Percentiles rank a stretch among this genome's conserved stretches.
phyloP scores from a whole-genome alignment of 2,888 invertebrate genomes.

The Eilema griseolum region DNA sequence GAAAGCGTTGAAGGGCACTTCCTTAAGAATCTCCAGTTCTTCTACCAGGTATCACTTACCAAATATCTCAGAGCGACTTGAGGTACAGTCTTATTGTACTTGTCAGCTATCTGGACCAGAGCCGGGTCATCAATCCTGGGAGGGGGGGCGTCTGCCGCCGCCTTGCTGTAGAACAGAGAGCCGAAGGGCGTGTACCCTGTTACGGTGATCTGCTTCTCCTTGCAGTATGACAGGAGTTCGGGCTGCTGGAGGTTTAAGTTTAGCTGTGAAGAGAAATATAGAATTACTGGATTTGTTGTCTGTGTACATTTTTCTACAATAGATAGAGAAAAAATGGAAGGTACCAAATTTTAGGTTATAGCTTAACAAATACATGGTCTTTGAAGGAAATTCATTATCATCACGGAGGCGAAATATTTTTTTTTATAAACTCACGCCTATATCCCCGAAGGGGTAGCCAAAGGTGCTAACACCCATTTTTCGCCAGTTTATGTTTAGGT shows the following conservation, averaged over 20 bases:
- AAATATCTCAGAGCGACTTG: slow-evolving; percentile 89
- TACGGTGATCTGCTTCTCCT: slow-evolving; percentile 87
- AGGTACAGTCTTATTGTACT: slow-evolving; percentile 88
- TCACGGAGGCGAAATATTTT: no score
- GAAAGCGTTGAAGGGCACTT: no score
- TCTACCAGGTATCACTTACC: slow-evolving; percentile 78
- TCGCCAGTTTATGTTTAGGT: no score
- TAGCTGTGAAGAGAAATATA: slow-evolving; percentile 56
- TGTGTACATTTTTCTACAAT: no score
- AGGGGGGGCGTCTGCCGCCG: slow-evolving; percentile 79
- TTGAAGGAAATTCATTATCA: no score
- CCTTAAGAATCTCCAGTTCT: no score
- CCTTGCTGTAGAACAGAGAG: slow-evolving; percentile 74
- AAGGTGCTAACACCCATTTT: no score
- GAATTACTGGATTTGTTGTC: neutral
- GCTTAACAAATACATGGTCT: no score
- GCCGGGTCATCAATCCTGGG: slow-evolving; percentile 85
- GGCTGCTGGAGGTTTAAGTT: slow-evolving; percentile 91
- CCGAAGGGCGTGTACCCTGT: slow-evolving; percentile 93
- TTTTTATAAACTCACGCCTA: no score
- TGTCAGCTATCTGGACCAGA: slow-evolving; percentile 85
- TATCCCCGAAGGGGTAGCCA: no score
- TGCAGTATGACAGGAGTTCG: slow-evolving; percentile 89
- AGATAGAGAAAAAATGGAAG: no score
- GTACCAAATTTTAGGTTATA: no score